Evolutionary conservation across 2,113 vertebrate genomes (phyloP).

Genomic region (Serinus canaria): DNA sequence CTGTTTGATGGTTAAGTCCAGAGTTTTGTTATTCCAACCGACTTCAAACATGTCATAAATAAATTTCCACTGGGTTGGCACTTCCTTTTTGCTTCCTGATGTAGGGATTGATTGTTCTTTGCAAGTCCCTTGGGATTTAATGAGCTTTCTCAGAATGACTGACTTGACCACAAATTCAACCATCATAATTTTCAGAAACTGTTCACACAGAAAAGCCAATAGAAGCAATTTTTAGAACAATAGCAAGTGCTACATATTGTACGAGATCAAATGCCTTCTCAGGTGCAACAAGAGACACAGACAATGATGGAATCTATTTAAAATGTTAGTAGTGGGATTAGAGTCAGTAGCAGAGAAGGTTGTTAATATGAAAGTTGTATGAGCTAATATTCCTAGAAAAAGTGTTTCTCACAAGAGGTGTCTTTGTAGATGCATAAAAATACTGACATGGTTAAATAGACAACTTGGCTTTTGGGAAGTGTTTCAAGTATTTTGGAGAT

Average conservation of each 20-base stretch:
- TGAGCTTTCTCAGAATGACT: constrained; percentile 58
- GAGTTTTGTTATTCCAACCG: constrained; percentile 73
- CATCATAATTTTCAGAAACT: neutral
- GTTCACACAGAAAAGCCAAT: constrained; percentile 36
- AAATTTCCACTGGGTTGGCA: constrained; percentile 75
- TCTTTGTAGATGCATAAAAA: neutral
- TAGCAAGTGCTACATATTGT: neutral
- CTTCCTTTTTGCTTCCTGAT: constrained; percentile 78
- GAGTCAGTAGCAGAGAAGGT: neutral
- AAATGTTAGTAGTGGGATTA: neutral
- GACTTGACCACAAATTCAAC: constrained; percentile 16
- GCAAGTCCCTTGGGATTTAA: constrained; percentile 33
- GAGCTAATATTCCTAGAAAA: neutral
- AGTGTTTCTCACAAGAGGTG: neutral
- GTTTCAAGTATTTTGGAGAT: neutral
- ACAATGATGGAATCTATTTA: constrained; percentile 12
- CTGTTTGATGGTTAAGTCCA: constrained; percentile 12
- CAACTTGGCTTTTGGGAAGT: neutral
- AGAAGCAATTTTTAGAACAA: constrained; percentile 37
- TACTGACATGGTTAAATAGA: neutral
- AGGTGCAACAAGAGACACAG: constrained; percentile 21
- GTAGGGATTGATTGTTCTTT: constrained; percentile 70
- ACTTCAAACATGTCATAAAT: constrained; percentile 73
- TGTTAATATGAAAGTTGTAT: neutral
- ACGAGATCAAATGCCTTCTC: constrained; percentile 35